Base-by-base conservation (phyloP, 2,797 vertebrate genomes). In the Pitangus sulphuratus region DNA sequence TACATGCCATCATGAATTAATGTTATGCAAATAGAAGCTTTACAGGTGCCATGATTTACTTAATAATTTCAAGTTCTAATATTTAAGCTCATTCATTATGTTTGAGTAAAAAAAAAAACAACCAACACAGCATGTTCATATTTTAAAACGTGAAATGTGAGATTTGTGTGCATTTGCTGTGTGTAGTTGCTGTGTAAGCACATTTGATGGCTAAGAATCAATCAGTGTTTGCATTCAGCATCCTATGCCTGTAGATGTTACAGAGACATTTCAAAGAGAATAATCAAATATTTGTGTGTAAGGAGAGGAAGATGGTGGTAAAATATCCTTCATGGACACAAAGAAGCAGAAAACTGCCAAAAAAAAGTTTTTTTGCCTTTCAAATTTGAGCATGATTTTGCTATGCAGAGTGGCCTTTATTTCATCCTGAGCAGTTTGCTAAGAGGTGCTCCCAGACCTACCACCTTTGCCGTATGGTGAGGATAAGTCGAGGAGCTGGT, bases 41-140 rank as follows among this genome's bases (percentile, higher is more conserved):
- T 98, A 96, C 97, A 98, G 98, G 98, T 98, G 92, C 97, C 87
- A 79, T 98, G 97, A 98, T 98, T 98, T 98, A 98, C 97, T 98
- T 98, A 98, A 98, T 98, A 98, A 98, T 97, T 97, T 97, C 97
- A 97, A 94, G 94, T 98, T 98, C 94, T 97, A 97, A 98, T 98
- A 98, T 98, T 98, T 98, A 98, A 97, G 83, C 96, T 97, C 96
- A 97, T 98, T 98, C 95, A 95, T 98, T 98, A 97, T 97, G 75
- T 97, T 87, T 81, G 91, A 96, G 89, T 74, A 78, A 84, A 92
- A 93, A 93, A 84, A 72, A 5, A 26, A 58, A 54, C 35, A 7
- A 7, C 7, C 35, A 2, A 7, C 75, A 87, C 50, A 91, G 56
- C 83, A 80, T 72, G 93, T 95, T 94, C 85, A 94, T 97, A 97